phyloP scores from a whole-genome alignment of 1,140 invertebrate genomes.

The Ips nitidus region DNA sequence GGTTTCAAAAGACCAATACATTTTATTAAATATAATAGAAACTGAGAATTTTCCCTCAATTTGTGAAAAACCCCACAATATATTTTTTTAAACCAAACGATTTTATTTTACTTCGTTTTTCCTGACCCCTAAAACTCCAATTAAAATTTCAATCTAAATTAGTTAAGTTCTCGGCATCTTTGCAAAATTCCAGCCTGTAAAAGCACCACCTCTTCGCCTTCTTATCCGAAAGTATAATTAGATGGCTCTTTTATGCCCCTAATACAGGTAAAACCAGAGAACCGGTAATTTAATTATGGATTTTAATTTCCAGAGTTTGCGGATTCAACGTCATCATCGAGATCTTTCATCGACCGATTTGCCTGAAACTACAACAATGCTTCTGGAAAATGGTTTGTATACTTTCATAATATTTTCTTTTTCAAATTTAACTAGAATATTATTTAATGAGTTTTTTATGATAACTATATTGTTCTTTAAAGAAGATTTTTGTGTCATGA shows the following conservation, averaged over 20 bases:
- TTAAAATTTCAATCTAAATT: conserved; percentile 21
- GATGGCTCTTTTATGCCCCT: background rate
- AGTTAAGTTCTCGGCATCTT: conserved; percentile 6
- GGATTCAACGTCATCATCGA: conserved; percentile 20
- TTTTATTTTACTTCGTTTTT: background rate
- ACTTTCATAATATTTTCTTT: too few relatives aligned
- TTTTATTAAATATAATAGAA: too few relatives aligned
- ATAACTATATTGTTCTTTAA: too few relatives aligned
- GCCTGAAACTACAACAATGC: conserved; percentile 16
- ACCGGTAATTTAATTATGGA: conserved; percentile 2
- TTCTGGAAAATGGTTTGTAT: conserved; percentile 16
- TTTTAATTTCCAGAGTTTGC: conserved; percentile 19
- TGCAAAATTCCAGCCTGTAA: background rate
- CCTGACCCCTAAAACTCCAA: background rate
- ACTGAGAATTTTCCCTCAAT: too few relatives aligned
- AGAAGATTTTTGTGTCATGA: too few relatives aligned
- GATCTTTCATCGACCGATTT: conserved; percentile 1
- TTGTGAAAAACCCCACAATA: too few relatives aligned
- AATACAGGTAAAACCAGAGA: background rate
- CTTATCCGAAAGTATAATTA: conserved; percentile 16
- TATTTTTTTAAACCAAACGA: too few relatives aligned
- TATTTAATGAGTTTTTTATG: too few relatives aligned
- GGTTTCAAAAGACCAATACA: too few relatives aligned
- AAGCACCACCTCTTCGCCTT: conserved; percentile 1
- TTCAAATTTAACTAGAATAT: too few relatives aligned